phyloP scores from a whole-genome alignment of 1,140 invertebrate species.

The Melipona quadrifasciata region DNA sequence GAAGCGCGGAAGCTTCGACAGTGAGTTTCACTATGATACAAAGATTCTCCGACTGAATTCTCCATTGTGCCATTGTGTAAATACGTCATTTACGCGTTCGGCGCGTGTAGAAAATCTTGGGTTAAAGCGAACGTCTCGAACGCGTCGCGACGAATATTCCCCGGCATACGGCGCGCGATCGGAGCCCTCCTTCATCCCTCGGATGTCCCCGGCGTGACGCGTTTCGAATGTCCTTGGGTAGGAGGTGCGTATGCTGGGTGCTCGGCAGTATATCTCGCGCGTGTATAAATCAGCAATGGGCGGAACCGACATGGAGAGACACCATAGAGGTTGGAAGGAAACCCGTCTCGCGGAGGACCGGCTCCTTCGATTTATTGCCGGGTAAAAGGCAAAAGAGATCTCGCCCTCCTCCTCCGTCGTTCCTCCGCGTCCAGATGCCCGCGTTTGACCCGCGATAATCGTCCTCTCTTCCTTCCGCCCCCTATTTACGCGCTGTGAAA shows the following conservation, averaged over 20 bases:
- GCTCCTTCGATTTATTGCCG: constrained; percentile 76
- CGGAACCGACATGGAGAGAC: constrained; percentile 77
- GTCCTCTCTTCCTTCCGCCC: constrained; percentile 30
- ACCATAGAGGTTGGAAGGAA: constrained; percentile 77
- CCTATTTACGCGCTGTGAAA: constrained; percentile 12
- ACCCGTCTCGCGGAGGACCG: constrained; percentile 71
- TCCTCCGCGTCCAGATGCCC: not conserved
- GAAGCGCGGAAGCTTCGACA: too few relatives aligned
- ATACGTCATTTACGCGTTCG: too few relatives aligned
- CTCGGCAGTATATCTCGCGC: constrained; percentile 65
- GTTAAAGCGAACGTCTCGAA: not conserved
- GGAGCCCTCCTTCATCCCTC: not conserved
- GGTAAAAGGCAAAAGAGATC: constrained; percentile 53
- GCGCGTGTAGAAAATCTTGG: too few relatives aligned
- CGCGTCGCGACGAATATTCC: constrained; percentile 6
- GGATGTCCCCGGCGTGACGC: constrained; percentile 27
- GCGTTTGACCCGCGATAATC: constrained; percentile 38
- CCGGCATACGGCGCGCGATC: not conserved
- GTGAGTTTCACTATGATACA: too few relatives aligned
- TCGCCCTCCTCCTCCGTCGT: not conserved
- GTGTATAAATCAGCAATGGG: constrained; percentile 77
- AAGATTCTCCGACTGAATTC: too few relatives aligned
- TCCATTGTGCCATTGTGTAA: too few relatives aligned
- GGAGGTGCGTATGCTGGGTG: constrained; percentile 61
- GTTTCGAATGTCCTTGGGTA: constrained; percentile 57